Evolutionary conservation across 2,888 invertebrate genomes (phyloP).

Genomic region (Steinernema carpocapsae): DNA sequence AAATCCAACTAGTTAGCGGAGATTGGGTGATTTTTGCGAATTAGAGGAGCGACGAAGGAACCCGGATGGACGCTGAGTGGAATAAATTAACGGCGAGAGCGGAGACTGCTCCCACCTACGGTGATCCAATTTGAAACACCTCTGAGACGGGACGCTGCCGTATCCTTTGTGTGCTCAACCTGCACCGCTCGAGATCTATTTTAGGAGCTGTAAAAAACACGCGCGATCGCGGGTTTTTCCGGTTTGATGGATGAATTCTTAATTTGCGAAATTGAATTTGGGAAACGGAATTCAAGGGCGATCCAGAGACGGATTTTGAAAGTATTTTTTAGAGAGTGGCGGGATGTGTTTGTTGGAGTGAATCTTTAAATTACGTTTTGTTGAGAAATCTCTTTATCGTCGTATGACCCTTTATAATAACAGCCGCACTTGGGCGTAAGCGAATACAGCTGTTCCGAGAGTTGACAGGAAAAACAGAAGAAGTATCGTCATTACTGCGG

Average conservation of each 20-base stretch:
- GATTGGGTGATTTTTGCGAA: neutral
- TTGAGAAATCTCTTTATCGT: too few relatives aligned
- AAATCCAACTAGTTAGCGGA: conserved; percentile 22
- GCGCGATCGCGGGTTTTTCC: neutral
- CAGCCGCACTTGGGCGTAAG: too few relatives aligned
- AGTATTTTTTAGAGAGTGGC: too few relatives aligned
- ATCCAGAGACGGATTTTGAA: too few relatives aligned
- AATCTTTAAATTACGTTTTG: too few relatives aligned
- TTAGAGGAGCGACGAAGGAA: neutral
- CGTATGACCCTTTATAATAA: too few relatives aligned
- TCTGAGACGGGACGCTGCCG: neutral
- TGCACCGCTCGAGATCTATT: conserved; percentile 3
- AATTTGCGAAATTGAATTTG: neutral
- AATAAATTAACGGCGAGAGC: conserved; percentile 13
- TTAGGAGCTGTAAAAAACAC: neutral
- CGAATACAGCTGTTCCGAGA: too few relatives aligned
- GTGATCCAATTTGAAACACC: conserved; percentile 29
- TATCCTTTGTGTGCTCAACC: neutral
- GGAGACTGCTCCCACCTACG: neutral
- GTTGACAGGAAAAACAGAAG: too few relatives aligned
- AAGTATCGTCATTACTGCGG: too few relatives aligned
- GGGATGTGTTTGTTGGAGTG: too few relatives aligned
- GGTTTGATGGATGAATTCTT: conserved; percentile 27
- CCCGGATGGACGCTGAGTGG: neutral
- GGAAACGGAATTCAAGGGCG: neutral